A percentile compares a stretch with the other conserved stretches of the same genome.
Evolutionary conservation across 2,888 invertebrate genomes (phyloP).

Genomic region (Drosophila kanekoi): DNA sequence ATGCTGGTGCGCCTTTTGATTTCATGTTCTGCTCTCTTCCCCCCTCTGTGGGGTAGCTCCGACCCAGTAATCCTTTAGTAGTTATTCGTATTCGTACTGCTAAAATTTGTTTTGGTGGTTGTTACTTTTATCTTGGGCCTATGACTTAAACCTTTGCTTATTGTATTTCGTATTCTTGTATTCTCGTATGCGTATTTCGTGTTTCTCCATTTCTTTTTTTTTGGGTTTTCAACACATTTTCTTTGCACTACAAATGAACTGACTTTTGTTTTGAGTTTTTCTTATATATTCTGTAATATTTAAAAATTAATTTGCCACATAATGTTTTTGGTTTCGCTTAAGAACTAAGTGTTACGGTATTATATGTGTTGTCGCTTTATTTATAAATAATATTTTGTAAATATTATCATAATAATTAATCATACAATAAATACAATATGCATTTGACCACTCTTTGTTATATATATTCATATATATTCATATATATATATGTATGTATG

Average conservation of each 20-base stretch:
- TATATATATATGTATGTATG: constrained; percentile 40
- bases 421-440: constrained; percentile 72
- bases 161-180: constrained; percentile 60
- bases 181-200: constrained; percentile 39
- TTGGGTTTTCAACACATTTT: constrained; percentile 44
- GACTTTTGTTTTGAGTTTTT: constrained; percentile 28
- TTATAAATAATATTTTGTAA: constrained; percentile 70
- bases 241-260: constrained; percentile 72
- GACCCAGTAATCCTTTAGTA: constrained; percentile 30
- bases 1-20: constrained; percentile 39
- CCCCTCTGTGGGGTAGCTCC: constrained; percentile 3
- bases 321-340: constrained; percentile 54
- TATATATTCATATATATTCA: constrained; percentile 28
- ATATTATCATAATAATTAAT: constrained; percentile 67
- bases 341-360: constrained; percentile 46
- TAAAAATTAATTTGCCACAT: constrained; percentile 80
- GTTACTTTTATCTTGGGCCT: constrained; percentile 73
- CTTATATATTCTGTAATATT: constrained; percentile 38
- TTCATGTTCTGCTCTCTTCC: constrained; percentile 23
- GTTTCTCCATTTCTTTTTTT: neutral
- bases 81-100: constrained; percentile 49
- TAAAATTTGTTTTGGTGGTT: constrained; percentile 69
- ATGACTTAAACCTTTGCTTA: constrained; percentile 76
- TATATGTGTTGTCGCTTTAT: constrained; percentile 40
- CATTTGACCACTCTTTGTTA: constrained; percentile 57